Evolutionary conservation across 2,113 vertebrate genomes (phyloP), one percentile per base, ranked within the genome.

Genomic region (Eurystomus gularis): DNA sequence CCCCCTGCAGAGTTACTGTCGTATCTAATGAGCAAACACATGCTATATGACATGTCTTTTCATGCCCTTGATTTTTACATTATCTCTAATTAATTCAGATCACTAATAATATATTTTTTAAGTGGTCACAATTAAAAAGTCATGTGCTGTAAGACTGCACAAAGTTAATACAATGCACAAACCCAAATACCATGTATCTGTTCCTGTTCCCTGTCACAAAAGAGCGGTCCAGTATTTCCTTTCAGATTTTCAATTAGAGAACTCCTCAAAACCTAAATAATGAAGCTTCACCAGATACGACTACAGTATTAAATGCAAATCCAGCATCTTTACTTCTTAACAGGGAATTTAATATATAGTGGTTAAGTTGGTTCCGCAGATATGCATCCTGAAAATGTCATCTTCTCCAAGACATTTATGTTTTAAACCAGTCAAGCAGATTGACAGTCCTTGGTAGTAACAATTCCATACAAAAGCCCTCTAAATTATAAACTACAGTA

Each of bases 21-120:
- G n/a, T 49, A 84, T 40, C 90, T 89, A 94, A 95, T 94, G 61
- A 92, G 83, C 76, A 96, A 94, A 86, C 48, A 94, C 57, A 86
- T 57, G 64, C 52, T 88, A 57, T 57, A 49, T 75, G 70, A 87
- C 81, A 82, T 60, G 77, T 60, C 86, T 92, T 93, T 93, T 92
- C 76, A 96, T 84, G 85, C 35, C 51, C 76, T 81, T 86, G 82
- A 81, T 92, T 95, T 95, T 93, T 82, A 95, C 24, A 33, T 94
- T 87, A 64, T 52, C 55, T 96, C 31, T 68, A 90, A 88, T 95
- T 93, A 95, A 91, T 93, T 90, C 69, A 88, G 57, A 88, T 82
- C 35, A 88, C 83, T 83, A 92, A 90, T 73, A 93, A 71, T 88
- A 25, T 35, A 88, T 73, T 92, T 93, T 19, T 91, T 11, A 77